Conservation (phyloP, 2,113 vertebrate genomes). For the Dermatemys mawii region DNA sequence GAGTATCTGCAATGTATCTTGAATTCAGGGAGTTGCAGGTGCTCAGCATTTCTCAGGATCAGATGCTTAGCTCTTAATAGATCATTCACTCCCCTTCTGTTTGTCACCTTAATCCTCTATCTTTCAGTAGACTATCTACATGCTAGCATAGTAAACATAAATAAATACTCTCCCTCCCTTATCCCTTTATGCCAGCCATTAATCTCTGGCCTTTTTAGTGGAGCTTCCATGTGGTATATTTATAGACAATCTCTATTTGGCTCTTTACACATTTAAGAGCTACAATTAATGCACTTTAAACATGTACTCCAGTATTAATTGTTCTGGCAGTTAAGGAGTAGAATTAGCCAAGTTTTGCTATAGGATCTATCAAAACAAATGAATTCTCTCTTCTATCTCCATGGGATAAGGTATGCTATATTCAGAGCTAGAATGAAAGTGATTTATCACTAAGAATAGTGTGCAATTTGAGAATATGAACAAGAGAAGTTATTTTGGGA, state of each 20-base stretch:
- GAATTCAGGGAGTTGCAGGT: not conserved
- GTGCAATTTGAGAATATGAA: not conserved
- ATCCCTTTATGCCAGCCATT: not conserved
- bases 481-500: not conserved
- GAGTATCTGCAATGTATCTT: not conserved
- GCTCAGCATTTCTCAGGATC: not conserved
- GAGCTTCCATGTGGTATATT: not conserved
- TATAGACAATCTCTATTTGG: not conserved
- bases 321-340: not conserved
- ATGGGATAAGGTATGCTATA: conserved; percentile 5
- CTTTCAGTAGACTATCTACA: not conserved
- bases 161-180: not conserved
- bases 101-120: not conserved
- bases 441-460: conserved; percentile 8
- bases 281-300: conserved; percentile 22
- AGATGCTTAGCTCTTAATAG: no score
- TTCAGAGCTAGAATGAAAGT: conserved; percentile 23
- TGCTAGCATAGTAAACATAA: not conserved
- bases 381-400: not conserved
- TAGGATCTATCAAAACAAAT: not conserved
- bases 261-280: conserved; percentile 40
- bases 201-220: not conserved
- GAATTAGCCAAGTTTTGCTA: conserved; percentile 31
- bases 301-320: not conserved
- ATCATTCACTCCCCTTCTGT: no score